Base-by-base conservation (phyloP, 2,113 vertebrate species). In the Spheniscus mendiculus region DNA sequence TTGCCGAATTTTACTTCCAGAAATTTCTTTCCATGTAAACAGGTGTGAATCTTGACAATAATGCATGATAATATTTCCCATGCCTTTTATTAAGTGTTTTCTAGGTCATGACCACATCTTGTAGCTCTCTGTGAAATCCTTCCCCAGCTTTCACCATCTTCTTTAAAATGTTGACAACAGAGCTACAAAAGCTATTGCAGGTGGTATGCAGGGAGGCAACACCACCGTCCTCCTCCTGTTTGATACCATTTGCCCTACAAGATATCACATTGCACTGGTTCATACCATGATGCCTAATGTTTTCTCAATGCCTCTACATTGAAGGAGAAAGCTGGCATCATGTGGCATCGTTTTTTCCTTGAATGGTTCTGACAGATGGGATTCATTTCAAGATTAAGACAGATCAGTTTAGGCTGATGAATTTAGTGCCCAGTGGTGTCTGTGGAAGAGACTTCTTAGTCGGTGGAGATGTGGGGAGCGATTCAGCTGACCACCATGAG, bases 401-500 rank as follows among this genome's bases (percentile, higher is more conserved):
- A 61, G 38, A 44, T 80, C 20, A 52, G 1, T 83, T 65, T 76
- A 63, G 38, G 20, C 29, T 82, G 63, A 53, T 63, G 82, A 74
- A 63, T 96, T 73, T 44, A 70, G 82, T 70, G 19, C 23, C 36
- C 50, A 5, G 11, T 58, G 17, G 26, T 52, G 14, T 78, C 63
- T 81, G n/a, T 2, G 10, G 47, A 66, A 67, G 42, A 84, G 50
- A 87, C 34, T 76, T 52, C 5, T 4, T 52, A 55, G 16, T 18
- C 0, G 0, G 22, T 80, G 36, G 38, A 74, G 50, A 30, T 36
- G 18, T 4, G 18, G n/a, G 32, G 26, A 40, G 5, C 4, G 26
- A 44, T 83, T 89, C 83, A 67, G 38, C 32, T 71, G 81, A 30
- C 55, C 32, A 27, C 42, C 40, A 32, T 0, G 8, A 67, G 16